Evolutionary conservation across 2,888 invertebrate genomes (phyloP), one percentile per base, ranked within the genome.

Genomic region (Chelonus formosanus): DNA sequence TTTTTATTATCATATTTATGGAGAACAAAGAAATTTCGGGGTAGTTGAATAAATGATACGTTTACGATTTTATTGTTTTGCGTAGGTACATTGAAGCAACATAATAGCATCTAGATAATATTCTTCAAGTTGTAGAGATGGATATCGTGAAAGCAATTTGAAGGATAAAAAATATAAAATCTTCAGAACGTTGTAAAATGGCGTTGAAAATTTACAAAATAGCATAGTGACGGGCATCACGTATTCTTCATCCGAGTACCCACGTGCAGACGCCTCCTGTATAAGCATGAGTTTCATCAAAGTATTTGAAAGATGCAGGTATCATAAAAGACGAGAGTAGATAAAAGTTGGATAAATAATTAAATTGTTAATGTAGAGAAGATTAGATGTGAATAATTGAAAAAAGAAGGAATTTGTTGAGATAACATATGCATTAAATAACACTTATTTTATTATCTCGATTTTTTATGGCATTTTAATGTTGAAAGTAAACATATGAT

Each of bases 51-150:
- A 5, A 48, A 48, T 48, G 10, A 48, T 20, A 3, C 5, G 48
- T 48, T 48, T 48, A 4, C 20, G 48, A 7, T 10, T 48, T 48
- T 31, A 31, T 20, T 31, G 48, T 7, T 7, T 48, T 10, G 48
- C 20, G 48, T 48, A 48, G 48, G 48, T 20, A 31, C 31, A 6
- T 5, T 31, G 7, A 48, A 31, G 31, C 10, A 10, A 48, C 7
- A 10, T 31, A n/a, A 48, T 20, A 20, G 48, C 31, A 10, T 10
- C 31, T 48, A 48, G 48, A 48, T 48, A n/a, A 48, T 48, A 20
- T n/a, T 44, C 48, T 48, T 48, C 20, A 6, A 48, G 48, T n/a
- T 48, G 10, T 20, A 20, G 20, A 48, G 48, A 48, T 48, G 48
- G 48, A 48, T 48, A 48, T 48, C 20, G 20, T 20, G 20, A 20